Base-by-base conservation (phyloP, 2,888 invertebrate genomes). In the Gasteruption jaculator region DNA sequence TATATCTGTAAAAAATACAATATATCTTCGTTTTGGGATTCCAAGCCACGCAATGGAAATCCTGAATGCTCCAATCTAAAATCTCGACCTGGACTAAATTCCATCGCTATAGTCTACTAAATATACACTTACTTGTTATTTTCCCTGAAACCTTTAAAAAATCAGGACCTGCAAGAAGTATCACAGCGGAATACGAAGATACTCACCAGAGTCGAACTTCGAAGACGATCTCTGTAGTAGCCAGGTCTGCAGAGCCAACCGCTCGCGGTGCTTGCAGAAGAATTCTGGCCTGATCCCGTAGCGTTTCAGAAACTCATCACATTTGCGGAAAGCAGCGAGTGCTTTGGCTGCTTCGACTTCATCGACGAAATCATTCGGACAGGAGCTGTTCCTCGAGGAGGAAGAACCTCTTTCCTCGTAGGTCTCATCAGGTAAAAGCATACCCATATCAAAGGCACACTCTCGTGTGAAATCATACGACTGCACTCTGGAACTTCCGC, bases 341-440 rank as follows among this genome's bases (percentile, higher is more conserved):
- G 68, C 63, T 39, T 60, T 69, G 12, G 59, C 61, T 5, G 63
- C 63, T 40, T 61, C 60, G 32, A 60, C 54, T 45, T 63, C 60
- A 50, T 66, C 63, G 46, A 64, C 38, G 21, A 43, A 46, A 16
- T 56, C 57, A 30, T 54, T 53, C n/a, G 48, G 47, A n/a, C 48
- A 58, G 36, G 56, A 59, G 41, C 53, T 58, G 19, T 52, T 56
- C 31, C 53, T 54, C 42, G 58, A 63, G 26, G 46, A 39, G 38
- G 55, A 53, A 41, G 58, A 53, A 38, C 55, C 54, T 35, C 61
- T 72, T 68, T 78, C 78, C 74, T 85, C 86, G 76, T 86, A 86
- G 60, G 83, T 86, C 76, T 86, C 83, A 75, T 86, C 86, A 57
- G 86, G 85, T 73, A 83, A 78, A 74, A 86, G 78, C 84, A 81